These are phyloP conservation scores for Dusona sp. DNA, from an alignment of 2,888 invertebrate genomes.

Conservation along the genomic window DNA sequence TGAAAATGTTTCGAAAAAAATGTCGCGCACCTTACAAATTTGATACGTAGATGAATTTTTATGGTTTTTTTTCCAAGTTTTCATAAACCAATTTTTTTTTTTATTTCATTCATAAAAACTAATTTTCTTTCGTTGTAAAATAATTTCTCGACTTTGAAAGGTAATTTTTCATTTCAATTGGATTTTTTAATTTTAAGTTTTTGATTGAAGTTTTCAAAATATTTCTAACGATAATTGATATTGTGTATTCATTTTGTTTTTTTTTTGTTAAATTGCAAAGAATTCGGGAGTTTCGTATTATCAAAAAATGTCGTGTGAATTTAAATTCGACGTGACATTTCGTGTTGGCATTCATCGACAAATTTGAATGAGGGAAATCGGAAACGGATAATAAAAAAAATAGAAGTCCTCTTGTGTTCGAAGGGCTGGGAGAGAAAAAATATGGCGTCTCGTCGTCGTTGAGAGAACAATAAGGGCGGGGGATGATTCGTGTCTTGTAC, in stretches of 20 bases:
- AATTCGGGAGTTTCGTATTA: neutral
- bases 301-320: too few relatives aligned
- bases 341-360: neutral
- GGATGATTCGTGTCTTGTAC: constrained; percentile 46
- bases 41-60: too few relatives aligned
- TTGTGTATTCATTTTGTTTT: neutral
- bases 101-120: too few relatives aligned
- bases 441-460: constrained; percentile 72
- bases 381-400: neutral
- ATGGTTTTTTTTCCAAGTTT: too few relatives aligned
- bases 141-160: too few relatives aligned
- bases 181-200: neutral
- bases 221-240: too few relatives aligned
- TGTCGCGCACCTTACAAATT: too few relatives aligned
- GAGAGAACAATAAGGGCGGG: constrained; percentile 70
- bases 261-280: neutral
- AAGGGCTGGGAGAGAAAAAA: constrained; percentile 68
- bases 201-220: too few relatives aligned
- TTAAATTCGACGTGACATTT: neutral
- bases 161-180: too few relatives aligned
- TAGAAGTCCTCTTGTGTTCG: neutral
- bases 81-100: too few relatives aligned
- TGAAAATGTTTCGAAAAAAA: too few relatives aligned
- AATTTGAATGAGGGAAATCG: neutral
- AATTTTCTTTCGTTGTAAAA: too few relatives aligned